phyloP scores from a whole-genome alignment of 2,888 invertebrate species.

The Idaea straminata region DNA sequence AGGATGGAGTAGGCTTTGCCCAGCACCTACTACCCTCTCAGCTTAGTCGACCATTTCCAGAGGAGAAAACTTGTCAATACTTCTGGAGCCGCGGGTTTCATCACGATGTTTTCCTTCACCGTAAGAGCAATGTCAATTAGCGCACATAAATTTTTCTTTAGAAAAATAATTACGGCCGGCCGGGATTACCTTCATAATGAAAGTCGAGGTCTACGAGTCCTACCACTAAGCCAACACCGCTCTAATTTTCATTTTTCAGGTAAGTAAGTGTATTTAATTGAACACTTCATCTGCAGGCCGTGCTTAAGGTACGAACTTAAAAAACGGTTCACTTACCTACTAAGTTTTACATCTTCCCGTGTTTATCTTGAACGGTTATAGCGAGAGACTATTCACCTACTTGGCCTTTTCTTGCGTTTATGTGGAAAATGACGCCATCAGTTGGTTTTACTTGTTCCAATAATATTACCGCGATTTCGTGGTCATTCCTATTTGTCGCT shows the following conservation, averaged over 20 bases:
- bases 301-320: background rate
- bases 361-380: constrained; percentile 29
- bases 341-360: constrained; percentile 8
- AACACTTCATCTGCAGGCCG: background rate
- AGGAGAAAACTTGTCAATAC: no score
- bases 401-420: constrained; percentile 13
- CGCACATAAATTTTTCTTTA: no score
- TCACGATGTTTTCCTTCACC: no score
- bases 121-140: no score
- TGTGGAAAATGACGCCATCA: constrained; percentile 24
- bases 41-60: no score
- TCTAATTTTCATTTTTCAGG: constrained; percentile 15
- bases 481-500: constrained; percentile 10
- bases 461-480: constrained; percentile 23
- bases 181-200: no score
- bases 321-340: constrained; percentile 4
- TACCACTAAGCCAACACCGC: no score
- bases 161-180: no score
- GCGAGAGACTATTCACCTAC: constrained; percentile 35
- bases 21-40: no score
- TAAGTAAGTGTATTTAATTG: constrained; percentile 10
- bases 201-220: no score
- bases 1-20: no score
- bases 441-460: constrained; percentile 29
- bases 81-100: no score